These are phyloP conservation scores for Oceanites oceanicus DNA, from an alignment of 2,113 vertebrate genomes.

Conservation along the genomic window DNA sequence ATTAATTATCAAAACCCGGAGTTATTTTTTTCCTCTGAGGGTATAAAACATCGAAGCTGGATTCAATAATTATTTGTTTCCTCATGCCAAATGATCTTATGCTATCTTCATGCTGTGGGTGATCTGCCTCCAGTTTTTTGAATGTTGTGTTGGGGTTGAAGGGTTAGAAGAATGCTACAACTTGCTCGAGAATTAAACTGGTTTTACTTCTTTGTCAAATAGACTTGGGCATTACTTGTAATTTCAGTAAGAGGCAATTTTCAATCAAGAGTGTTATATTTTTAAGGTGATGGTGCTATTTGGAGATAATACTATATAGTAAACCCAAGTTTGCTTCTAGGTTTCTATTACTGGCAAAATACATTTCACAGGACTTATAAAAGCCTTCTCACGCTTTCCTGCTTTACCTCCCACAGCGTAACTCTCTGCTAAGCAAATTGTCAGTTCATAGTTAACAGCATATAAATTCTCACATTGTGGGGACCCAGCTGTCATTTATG, in stretches of 20 bases:
- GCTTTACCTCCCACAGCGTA: not conserved
- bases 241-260: not conserved
- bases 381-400: not conserved
- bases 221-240: not conserved
- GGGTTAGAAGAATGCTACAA: not conserved
- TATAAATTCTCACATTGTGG: not conserved
- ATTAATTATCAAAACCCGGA: not conserved
- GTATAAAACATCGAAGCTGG: not conserved
- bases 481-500: not conserved
- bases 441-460: not conserved
- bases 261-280: not conserved
- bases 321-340: not conserved
- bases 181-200: not conserved
- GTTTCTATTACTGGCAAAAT: not conserved
- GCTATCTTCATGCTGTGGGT: not conserved
- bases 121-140: not conserved
- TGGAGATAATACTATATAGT: not conserved
- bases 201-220: not conserved
- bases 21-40: not conserved
- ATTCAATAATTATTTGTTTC: not conserved
- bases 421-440: not conserved
- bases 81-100: not conserved
- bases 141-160: not conserved
- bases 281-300: not conserved
- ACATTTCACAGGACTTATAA: not conserved